Evolutionary conservation across 2,888 invertebrate species (phyloP), one percentile per base, ranked within the genome.

Genomic region (Orthonevra nobilis): DNA sequence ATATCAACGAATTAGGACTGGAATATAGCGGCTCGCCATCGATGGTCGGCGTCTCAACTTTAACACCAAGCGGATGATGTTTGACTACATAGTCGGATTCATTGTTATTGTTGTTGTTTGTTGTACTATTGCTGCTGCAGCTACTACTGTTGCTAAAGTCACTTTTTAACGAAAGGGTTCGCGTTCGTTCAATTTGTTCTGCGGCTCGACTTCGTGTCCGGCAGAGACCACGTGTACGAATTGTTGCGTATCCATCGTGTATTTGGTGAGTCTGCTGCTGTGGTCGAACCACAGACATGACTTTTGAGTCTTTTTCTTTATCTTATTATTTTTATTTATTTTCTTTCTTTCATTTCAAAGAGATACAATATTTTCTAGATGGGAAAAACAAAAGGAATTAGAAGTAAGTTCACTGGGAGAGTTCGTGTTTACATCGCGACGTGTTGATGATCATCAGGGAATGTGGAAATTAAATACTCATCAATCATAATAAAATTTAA

Each of bases 171-270:
- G 87, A 87, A 14, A 87, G 82, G 4, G 87, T 87, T 3, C 87
- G 83, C 68, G 85, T 84, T 4, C 87, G 84, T 48, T 86, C 85
- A 2, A 81, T 63, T 82, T 66, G 85, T 60, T 85, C 86, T 3
- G 86, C 85, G n/a, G 83, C 88, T 82, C 83, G 89, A 52, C 90
- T 90, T 17, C 89, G 85, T n/a, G 87, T 87, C 26, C 89, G 85
- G 54, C 85, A 86, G n/a, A 89, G 82, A 17, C 89, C 90, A 19
- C 90, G 92, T 9, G 93, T 91, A 70, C 95, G 90, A 83, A 96
- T 94, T n/a, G 96, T 96, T 54, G 96, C 96, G 89, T 95, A 96
- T 63, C 96, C 96, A 88, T 96, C 96, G 88, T 95, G 93, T 54
- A 96, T 92, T 23, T 83, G 82, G 19, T 86, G 82, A 23, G 85